Evolutionary conservation across 2,797 vertebrate genomes (phyloP).

Genomic region (Macroramphosus scolopax): DNA sequence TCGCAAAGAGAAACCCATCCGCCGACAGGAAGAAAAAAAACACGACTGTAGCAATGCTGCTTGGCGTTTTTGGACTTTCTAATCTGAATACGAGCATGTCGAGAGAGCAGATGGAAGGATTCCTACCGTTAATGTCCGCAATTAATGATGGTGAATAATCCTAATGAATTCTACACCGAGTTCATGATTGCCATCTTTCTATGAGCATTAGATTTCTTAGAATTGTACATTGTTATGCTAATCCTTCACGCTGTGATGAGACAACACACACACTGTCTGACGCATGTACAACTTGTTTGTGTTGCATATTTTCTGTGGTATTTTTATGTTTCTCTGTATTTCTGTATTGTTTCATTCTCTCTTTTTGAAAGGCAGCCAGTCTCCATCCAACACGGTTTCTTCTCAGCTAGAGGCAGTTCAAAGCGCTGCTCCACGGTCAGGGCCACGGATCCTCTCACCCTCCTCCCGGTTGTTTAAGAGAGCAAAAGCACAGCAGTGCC

Average conservation of each 20-base stretch:
- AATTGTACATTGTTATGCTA: conserved; percentile 66
- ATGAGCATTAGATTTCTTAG: conserved; percentile 21
- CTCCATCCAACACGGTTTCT: conserved; percentile 67
- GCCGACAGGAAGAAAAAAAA: conserved; percentile 47
- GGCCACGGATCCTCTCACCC: conserved; percentile 63
- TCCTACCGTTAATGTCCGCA: conserved; percentile 51
- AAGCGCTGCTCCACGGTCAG: conserved; percentile 66
- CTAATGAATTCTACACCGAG: conserved; percentile 53
- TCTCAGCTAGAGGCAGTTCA: conserved; percentile 69
- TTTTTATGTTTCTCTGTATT: conserved; percentile 22
- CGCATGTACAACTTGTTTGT: conserved; percentile 7
- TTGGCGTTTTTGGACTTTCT: conserved; percentile 41
- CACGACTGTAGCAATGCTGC: conserved; percentile 27
- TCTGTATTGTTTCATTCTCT: conserved; percentile 36
- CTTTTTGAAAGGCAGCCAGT: conserved; percentile 52
- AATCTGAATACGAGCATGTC: conserved; percentile 33
- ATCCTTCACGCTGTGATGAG: conserved; percentile 59
- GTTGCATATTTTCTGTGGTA: conserved; percentile 7
- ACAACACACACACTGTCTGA: conserved; percentile 28
- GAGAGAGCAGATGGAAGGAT: conserved; percentile 38
- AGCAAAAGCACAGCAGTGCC: conserved; percentile 70
- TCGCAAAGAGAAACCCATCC: conserved; percentile 23
- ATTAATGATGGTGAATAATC: conserved; percentile 63
- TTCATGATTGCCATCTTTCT: conserved; percentile 60
- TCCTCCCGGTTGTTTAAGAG: conserved; percentile 73